Percentiles rank a stretch among this genome's conserved stretches.
phyloP scores from a whole-genome alignment of 2,113 vertebrate genomes.

The Camelus bactrianus region DNA sequence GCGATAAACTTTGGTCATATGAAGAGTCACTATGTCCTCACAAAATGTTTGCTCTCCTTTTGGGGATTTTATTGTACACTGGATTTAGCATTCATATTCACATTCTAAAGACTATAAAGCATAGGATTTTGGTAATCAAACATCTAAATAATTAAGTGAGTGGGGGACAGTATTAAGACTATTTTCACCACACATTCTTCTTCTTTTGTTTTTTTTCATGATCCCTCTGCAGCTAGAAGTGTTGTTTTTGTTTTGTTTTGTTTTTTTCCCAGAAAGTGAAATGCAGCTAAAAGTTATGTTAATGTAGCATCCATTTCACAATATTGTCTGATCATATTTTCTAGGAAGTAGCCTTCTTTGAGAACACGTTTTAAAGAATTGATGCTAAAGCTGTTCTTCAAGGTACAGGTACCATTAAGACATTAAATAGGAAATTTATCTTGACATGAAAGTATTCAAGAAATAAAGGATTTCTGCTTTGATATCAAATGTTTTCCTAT shows the following conservation, averaged over 20 bases:
- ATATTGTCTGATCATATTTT: slow-evolving; percentile 42
- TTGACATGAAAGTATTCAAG: slow-evolving; percentile 44
- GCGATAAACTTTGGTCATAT: neutral
- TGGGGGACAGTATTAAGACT: neutral
- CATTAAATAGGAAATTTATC: slow-evolving; percentile 55
- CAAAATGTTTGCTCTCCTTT: slow-evolving; percentile 1
- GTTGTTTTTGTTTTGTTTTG: neutral
- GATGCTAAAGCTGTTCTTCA: neutral
- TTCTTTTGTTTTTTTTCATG: neutral
- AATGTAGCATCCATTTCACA: slow-evolving; percentile 15
- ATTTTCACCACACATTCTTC: neutral
- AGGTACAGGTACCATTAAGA: neutral
- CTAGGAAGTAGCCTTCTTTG: slow-evolving; percentile 50
- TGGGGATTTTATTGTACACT: neutral
- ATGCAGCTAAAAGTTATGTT: neutral
- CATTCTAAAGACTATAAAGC: neutral
- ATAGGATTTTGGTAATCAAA: slow-evolving; percentile 13
- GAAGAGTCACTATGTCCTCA: neutral
- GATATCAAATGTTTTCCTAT: slow-evolving; percentile 3
- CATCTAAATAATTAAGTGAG: neutral
- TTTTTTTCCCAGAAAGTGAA: slow-evolving; percentile 10
- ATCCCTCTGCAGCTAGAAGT: neutral
- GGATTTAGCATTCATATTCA: neutral
- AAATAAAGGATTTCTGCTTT: slow-evolving; percentile 42
- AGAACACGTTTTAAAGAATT: slow-evolving; percentile 37